Evolutionary conservation across 2,797 vertebrate genomes (phyloP).

Genomic region (Malurus leucopterus): DNA sequence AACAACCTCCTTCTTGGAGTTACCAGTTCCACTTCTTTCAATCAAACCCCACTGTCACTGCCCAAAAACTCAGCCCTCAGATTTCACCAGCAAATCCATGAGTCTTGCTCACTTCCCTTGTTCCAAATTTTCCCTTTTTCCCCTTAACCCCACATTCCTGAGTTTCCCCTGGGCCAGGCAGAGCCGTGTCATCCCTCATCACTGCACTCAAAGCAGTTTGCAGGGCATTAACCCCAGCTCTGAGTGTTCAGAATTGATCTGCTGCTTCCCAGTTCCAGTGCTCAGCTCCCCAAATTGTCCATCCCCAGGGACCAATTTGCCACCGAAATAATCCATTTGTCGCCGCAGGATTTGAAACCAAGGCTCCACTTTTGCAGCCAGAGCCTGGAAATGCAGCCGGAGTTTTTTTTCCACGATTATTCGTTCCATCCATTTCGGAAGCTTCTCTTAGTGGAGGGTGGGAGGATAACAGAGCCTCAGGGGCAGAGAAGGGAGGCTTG

Average conservation of each 20-base stretch:
- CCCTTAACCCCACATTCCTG: accelerated
- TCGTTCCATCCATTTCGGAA: constrained; percentile 38
- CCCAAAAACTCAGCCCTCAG: background rate
- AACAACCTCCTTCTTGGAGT: background rate
- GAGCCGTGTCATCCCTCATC: background rate
- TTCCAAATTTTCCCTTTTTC: background rate
- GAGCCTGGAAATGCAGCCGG: background rate
- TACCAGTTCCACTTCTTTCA: background rate
- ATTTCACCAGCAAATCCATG: background rate
- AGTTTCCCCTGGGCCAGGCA: background rate
- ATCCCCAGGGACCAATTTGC: constrained; percentile 21
- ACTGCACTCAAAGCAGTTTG: background rate
- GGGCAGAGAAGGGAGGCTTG: constrained; percentile 9
- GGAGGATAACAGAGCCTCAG: constrained; percentile 20
- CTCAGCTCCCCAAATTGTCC: background rate
- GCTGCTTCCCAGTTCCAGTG: background rate
- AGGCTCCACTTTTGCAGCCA: background rate
- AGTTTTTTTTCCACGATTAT: background rate
- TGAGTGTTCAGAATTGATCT: background rate
- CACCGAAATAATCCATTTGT: constrained; percentile 56
- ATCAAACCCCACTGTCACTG: background rate
- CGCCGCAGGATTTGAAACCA: background rate
- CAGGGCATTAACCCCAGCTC: constrained; percentile 21
- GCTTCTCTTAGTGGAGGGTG: background rate
- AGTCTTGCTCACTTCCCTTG: accelerated